Evolutionary conservation across 2,888 invertebrate genomes (phyloP), one percentile per base, ranked within the genome.

Genomic region (Vandiemenella viatica): DNA sequence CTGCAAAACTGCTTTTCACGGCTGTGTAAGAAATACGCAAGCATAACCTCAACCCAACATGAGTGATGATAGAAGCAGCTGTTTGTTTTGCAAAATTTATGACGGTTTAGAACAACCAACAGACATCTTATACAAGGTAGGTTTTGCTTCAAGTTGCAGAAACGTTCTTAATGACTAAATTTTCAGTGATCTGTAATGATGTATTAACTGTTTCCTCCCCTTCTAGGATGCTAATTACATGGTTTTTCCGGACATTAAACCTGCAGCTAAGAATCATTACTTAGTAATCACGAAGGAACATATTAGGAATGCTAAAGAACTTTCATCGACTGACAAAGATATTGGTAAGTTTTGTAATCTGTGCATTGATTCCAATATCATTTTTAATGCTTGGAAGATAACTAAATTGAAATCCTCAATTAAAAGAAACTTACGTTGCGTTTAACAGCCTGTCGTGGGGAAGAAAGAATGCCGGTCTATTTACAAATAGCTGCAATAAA

Each of bases 211-310:
- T n/a, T n/a, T n/a, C n/a, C n/a, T n/a, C n/a, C n/a, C n/a, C n/a
- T 57, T 60, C 38, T 41, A 71, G 70, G 82, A 85, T 58, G 82
- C 87, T 1, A 76, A 83, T 41, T 67, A 84, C 37, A 74, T 83
- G 7, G 81, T 87, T 26, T 90, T 93, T 61, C 75, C 77, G 26
- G 92, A 93, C 61, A 89, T 79, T 17, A 79, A 79, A 61, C 93
- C 93, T 4, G 88, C 83, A 0, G 75, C 86, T 0, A 74, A 74
- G 13, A 76, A 80, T 65, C 93, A 95, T 63, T 80, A 80, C 60
- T 69, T 93, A 52, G 77, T 87, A 15, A 71, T 89, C 23, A 77
- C 89, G 0, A 84, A 80, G 61, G 67, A 69, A 38, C 93, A 95
- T 63, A 80, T 88, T 50, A 70, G 73, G 18, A 83, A 83, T 67